Evolutionary conservation across 1,140 invertebrate species (phyloP), one percentile per base, ranked within the genome.

Genomic region (Drosophila hydei): DNA sequence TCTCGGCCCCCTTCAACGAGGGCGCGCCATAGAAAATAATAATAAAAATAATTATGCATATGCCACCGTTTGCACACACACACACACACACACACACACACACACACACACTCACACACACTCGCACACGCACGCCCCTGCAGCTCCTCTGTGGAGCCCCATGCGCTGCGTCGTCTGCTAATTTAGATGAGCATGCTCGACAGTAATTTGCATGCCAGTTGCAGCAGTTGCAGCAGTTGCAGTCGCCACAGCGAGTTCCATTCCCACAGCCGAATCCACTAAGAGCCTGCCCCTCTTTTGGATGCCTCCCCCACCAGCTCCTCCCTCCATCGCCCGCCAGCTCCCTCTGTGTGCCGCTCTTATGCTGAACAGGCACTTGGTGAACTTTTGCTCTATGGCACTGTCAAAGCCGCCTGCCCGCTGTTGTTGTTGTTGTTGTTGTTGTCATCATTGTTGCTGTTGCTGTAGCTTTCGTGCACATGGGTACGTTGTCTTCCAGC

Each of bases 41-140:
- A 85, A 85, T 85, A 85, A 85, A 85, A 85, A 85, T 85, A 85
- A 85, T 85, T 85, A 85, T 87, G 81, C 81, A 85, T 85, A 87
- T 85, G 81, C 81, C 81, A 87, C 81, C 77, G 79, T 67, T 59
- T 9, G 6, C 3, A 8, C 55, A 23, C 38, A 45, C 8, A 45
- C 43, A 21, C 43, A 23, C 18, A 27, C 14, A 25, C 38, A 16
- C 67, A 23, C 33, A 30, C 30, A 4, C 27, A 8, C 16, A 42
- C 38, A 2, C 38, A 14, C 38, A 8, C 38, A 16, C 18, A 38
- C 25, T n/a, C 38, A 16, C 18, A 25, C 71, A 51, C 11, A 2
- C 11, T 1, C 36, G 14, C 19, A 23, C 16, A 27, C 33, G 21
- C 65, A 14, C 27, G 36, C 27, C 2, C 16, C 9, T 16, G 4